Evolutionary conservation across 2,888 invertebrate species (phyloP).

Genomic region (Ptilodon capucinus): DNA sequence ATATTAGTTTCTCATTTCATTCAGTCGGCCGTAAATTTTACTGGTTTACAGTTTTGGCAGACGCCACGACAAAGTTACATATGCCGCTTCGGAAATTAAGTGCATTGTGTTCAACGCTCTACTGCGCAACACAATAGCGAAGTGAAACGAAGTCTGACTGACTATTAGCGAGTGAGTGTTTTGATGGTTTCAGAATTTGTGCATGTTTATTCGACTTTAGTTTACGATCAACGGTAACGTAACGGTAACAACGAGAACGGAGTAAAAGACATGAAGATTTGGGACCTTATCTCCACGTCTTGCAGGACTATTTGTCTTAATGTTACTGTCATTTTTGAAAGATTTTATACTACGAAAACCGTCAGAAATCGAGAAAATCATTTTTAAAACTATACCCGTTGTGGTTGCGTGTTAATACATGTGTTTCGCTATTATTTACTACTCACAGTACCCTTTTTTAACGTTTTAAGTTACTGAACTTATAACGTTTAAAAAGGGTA

Average conservation of each 20-base stretch:
- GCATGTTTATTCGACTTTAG: slow-evolving; percentile 23
- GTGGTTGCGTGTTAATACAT: no score
- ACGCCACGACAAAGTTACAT: slow-evolving; percentile 53
- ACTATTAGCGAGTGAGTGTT: background rate
- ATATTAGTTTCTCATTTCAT: slow-evolving; percentile 63
- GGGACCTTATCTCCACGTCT: background rate
- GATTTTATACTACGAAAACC: no score
- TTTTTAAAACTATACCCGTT: no score
- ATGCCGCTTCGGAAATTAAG: slow-evolving; percentile 48
- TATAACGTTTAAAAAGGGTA: no score
- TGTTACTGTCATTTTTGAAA: no score
- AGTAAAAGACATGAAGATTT: background rate
- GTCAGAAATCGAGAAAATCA: no score
- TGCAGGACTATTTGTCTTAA: no score
- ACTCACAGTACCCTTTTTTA: no score
- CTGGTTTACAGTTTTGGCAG: slow-evolving; percentile 63
- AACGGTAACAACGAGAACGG: slow-evolving; percentile 4
- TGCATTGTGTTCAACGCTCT: slow-evolving; percentile 44
- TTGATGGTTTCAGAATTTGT: slow-evolving; percentile 27
- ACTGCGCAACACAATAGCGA: slow-evolving; percentile 24
- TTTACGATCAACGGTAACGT: slow-evolving; percentile 12
- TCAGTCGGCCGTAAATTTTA: slow-evolving; percentile 57
- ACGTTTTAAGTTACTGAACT: no score
- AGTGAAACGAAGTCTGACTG: slow-evolving; percentile 16
- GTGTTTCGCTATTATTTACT: no score